phyloP scores from a whole-genome alignment of 1,140 invertebrate species.

The Acromyrmex echinatior region DNA sequence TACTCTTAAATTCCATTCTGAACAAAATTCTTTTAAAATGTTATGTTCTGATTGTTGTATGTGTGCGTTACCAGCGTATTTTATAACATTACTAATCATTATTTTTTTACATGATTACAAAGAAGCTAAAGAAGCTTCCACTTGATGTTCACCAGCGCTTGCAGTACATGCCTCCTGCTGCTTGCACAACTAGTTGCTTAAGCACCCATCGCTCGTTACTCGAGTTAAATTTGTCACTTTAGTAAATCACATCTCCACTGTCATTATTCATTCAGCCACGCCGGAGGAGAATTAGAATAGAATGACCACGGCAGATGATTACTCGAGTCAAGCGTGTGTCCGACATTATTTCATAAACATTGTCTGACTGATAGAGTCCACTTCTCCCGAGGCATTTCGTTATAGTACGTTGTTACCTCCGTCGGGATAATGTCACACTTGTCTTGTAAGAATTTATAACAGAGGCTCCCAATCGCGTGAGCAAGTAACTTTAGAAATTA shows the following conservation, averaged over 20 bases:
- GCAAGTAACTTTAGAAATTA: not conserved
- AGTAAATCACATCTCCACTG: constrained; percentile 54
- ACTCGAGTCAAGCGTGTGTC: constrained; percentile 49
- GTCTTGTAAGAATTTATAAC: constrained; percentile 31
- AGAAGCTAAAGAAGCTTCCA: constrained; percentile 6
- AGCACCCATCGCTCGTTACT: constrained; percentile 36
- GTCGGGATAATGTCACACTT: constrained; percentile 26
- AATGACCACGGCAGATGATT: constrained; percentile 44
- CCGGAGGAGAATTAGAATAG: constrained; percentile 63
- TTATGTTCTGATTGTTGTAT: not conserved
- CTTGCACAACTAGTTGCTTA: constrained; percentile 17
- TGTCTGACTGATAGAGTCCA: constrained; percentile 7
- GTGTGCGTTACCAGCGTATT: not conserved
- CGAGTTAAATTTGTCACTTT: constrained; percentile 63
- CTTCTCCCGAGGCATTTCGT: constrained; percentile 16
- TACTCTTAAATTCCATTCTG: not conserved
- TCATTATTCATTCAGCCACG: constrained; percentile 56
- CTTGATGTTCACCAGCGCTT: constrained; percentile 5
- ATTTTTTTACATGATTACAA: constrained; percentile 11
- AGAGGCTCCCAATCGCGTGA: constrained; percentile 33
- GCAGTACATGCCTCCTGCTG: not conserved
- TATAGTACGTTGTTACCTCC: constrained; percentile 22
- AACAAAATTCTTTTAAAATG: not conserved
- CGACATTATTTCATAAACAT: constrained; percentile 56
- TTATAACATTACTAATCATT: not conserved